Evolutionary conservation across 2,113 vertebrate species (phyloP).

Genomic region (Cariama cristata): DNA sequence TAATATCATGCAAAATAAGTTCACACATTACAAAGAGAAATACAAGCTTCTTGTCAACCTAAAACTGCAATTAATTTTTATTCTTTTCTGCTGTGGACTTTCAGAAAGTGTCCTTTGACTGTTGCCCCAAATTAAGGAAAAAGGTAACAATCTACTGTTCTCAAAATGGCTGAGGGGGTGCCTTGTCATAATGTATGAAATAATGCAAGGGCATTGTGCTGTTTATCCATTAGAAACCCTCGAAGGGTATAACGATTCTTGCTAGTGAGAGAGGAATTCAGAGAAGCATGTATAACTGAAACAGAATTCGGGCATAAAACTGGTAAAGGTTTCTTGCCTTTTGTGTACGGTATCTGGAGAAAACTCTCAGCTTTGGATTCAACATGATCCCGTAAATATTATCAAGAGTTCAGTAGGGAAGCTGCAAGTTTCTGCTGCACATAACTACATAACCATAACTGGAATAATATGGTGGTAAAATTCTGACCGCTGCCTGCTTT

Average conservation of each 20-base stretch:
- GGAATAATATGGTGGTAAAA: not conserved
- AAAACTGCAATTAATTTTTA: not conserved
- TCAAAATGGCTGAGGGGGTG: not conserved
- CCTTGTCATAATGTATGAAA: accelerated
- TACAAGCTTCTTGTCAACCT: not conserved
- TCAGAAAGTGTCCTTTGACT: not conserved
- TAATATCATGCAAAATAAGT: not conserved
- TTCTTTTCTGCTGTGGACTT: not conserved
- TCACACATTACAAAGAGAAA: not conserved
- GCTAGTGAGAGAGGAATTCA: not conserved
- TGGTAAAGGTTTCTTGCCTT: not conserved
- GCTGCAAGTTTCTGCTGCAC: not conserved
- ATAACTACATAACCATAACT: not conserved
- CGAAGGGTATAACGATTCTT: not conserved
- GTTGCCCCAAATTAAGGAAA: not conserved
- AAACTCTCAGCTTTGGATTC: not conserved
- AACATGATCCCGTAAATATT: not conserved
- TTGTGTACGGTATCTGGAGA: accelerated
- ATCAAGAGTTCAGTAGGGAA: not conserved
- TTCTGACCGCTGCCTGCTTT: not conserved
- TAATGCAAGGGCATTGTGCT: not conserved
- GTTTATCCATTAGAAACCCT: not conserved
- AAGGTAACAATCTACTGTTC: not conserved
- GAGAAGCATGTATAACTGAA: not conserved
- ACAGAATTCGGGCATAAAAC: not conserved